A percentile compares a stretch with the other conserved stretches of the same genome.
Evolutionary conservation across 2,113 vertebrate species (phyloP).

Genomic region (Desmodus rotundus): DNA sequence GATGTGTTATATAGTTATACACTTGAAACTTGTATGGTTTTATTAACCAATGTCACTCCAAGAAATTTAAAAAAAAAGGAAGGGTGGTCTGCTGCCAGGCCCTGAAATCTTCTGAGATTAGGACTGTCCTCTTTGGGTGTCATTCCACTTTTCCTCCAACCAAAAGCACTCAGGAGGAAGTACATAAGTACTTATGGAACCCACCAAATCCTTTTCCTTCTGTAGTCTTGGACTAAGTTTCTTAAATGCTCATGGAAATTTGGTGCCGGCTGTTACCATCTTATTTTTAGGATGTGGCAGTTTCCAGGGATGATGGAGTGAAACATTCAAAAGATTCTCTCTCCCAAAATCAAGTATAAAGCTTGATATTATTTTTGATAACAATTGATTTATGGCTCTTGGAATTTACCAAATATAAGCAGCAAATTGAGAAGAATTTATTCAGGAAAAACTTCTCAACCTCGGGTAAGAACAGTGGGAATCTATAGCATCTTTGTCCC

Average conservation of each 20-base stretch:
- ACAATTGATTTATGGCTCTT: neutral
- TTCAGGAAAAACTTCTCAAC: neutral
- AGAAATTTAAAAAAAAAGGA: neutral
- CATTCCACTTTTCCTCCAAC: neutral
- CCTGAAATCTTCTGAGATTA: neutral
- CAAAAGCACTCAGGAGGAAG: neutral
- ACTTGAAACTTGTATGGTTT: neutral
- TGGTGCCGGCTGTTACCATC: no score
- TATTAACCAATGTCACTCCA: neutral
- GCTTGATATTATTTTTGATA: neutral
- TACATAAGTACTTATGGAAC: neutral
- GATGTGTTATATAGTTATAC: neutral
- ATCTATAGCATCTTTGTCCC: neutral
- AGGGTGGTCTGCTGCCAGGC: rapidly evolving
- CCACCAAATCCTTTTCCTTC: neutral
- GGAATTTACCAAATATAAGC: neutral
- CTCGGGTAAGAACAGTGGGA: neutral
- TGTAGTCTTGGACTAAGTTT: neutral
- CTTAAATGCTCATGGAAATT: neutral
- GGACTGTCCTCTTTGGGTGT: rapidly evolving
- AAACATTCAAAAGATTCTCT: neutral
- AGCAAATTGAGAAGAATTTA: neutral
- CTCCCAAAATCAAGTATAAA: neutral
- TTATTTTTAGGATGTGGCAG: neutral
- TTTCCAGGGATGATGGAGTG: neutral